Evolutionary conservation across 1,140 invertebrate species (phyloP).

Genomic region (Agraylea sexmaculata): DNA sequence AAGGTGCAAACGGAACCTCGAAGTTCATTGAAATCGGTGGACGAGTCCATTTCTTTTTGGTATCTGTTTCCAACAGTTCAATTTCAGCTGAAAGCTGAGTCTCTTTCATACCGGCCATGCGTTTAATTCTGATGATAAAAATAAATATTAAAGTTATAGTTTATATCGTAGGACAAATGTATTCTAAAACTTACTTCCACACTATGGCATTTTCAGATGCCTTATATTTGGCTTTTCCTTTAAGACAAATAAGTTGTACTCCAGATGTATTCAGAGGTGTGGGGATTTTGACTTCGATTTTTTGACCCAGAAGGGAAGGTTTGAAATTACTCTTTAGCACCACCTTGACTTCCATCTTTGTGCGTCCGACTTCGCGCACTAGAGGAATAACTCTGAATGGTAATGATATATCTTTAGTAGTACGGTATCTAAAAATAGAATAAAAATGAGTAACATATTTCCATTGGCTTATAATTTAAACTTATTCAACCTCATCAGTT

Average conservation of each 20-base stretch:
- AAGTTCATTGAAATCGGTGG: slow-evolving; percentile 99
- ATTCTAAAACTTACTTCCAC: slow-evolving; percentile 78
- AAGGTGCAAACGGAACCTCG: slow-evolving; percentile 95
- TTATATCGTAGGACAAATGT: slow-evolving; percentile 8
- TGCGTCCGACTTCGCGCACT: slow-evolving; percentile 93
- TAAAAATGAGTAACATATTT: slow-evolving; percentile 13
- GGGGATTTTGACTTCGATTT: slow-evolving; percentile 98
- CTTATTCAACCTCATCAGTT: slow-evolving; percentile 82
- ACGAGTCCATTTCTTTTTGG: slow-evolving; percentile 99
- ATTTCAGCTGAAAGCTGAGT: slow-evolving; percentile 99
- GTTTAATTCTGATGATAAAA: slow-evolving; percentile 69
- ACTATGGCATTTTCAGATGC: slow-evolving; percentile 99
- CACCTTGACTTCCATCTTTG: slow-evolving; percentile 99
- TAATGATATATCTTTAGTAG: slow-evolving; percentile 99
- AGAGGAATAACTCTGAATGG: slow-evolving; percentile 98
- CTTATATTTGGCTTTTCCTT: slow-evolving; percentile 99
- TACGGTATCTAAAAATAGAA: slow-evolving; percentile 71
- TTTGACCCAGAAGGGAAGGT: slow-evolving; percentile 93
- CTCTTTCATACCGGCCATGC: slow-evolving; percentile 99
- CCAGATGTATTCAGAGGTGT: slow-evolving; percentile 98
- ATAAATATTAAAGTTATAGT: slow-evolving; percentile 1
- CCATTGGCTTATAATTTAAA: slow-evolving; percentile 8
- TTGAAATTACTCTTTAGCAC: slow-evolving; percentile 99
- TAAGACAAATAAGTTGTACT: slow-evolving; percentile 96
- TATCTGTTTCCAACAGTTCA: slow-evolving; percentile 95